Evolutionary conservation across 53 echinoderm and acorn worm species (phyloP).

Genomic region (Paracentrotus lividus): DNA sequence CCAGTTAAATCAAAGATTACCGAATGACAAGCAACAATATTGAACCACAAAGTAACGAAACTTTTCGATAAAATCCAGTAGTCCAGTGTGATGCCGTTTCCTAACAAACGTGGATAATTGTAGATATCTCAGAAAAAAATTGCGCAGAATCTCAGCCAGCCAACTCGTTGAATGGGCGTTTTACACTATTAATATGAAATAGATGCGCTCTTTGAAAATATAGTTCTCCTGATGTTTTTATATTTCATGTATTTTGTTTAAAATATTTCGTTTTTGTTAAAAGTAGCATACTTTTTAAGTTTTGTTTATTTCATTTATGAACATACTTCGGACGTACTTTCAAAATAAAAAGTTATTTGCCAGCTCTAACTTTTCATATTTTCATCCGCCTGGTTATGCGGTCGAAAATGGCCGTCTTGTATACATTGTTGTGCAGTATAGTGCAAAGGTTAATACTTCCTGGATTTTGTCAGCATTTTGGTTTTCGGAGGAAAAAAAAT

Average conservation of each 20-base stretch:
- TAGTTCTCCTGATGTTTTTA: background rate
- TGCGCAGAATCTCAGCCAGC: background rate
- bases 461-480: constrained; percentile 33
- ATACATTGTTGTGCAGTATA: background rate
- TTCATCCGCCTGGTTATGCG: constrained; percentile 33
- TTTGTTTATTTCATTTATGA: background rate
- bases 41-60: background rate
- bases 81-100: background rate
- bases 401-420: constrained; percentile 12
- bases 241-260: background rate
- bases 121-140: background rate
- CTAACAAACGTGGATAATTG: background rate
- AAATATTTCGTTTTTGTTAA: background rate
- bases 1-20: background rate
- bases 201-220: background rate
- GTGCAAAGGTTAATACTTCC: constrained; percentile 22
- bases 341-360: constrained; percentile 25
- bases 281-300: background rate
- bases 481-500: background rate
- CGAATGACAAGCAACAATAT: background rate
- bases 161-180: background rate
- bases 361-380: background rate
- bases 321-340: background rate
- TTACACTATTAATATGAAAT: background rate
- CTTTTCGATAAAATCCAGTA: constrained; percentile 34